Evolutionary conservation across 2,888 invertebrate species (phyloP).

Genomic region (Hydraecia micacea): DNA sequence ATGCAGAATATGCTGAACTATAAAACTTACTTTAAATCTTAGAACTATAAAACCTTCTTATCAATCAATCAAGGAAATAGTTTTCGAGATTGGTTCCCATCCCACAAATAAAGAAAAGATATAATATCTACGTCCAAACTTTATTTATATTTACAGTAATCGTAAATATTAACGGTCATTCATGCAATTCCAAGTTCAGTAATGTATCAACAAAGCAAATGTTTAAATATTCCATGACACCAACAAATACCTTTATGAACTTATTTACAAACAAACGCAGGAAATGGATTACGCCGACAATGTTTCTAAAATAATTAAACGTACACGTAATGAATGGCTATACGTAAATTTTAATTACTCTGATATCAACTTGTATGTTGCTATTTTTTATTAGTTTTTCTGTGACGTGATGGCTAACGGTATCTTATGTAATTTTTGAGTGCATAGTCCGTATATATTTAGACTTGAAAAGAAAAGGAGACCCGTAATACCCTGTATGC

Average conservation of each 20-base stretch:
- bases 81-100: not conserved
- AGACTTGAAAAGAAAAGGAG: not conserved
- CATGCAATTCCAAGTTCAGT: slow-evolving; percentile 19
- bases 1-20: not conserved
- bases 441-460: not conserved
- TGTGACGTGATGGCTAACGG: not conserved
- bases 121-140: not conserved
- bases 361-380: slow-evolving; percentile 6
- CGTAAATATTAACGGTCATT: not conserved
- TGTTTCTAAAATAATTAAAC: slow-evolving; percentile 49
- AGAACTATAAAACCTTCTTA: not conserved
- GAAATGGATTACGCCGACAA: slow-evolving; percentile 63
- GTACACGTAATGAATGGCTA: slow-evolving; percentile 32
- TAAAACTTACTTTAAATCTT: not conserved
- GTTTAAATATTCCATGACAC: slow-evolving; percentile 39
- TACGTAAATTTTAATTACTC: slow-evolving; percentile 39
- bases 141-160: slow-evolving; percentile 3
- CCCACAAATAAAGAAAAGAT: not conserved
- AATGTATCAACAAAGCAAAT: slow-evolving; percentile 42
- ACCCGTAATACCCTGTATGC: not conserved
- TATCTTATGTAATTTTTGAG: not conserved
- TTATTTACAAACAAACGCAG: slow-evolving; percentile 66
- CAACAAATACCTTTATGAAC: slow-evolving; percentile 26
- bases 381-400: slow-evolving; percentile 12
- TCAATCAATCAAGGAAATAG: not conserved